Evolutionary conservation across 2,113 vertebrate species (phyloP).

Genomic region (Crypturellus undulatus): DNA sequence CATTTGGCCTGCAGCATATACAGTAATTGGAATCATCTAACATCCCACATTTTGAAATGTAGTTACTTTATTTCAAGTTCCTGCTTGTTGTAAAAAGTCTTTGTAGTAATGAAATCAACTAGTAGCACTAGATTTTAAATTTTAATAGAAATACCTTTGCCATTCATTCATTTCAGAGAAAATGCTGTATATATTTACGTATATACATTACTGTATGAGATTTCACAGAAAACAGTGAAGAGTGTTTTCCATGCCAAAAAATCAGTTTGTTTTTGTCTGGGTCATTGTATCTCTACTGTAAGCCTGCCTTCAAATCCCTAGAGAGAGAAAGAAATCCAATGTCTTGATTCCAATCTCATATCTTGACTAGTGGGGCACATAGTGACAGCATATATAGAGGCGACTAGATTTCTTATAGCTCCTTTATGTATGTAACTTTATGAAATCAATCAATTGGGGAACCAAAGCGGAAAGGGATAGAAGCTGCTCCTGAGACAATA

Average conservation of each 20-base stretch:
- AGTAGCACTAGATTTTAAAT: not conserved
- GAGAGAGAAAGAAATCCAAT: not conserved
- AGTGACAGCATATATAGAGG: not conserved
- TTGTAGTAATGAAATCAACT: not conserved
- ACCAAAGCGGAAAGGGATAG: not conserved
- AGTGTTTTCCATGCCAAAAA: not conserved
- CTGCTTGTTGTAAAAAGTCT: not conserved
- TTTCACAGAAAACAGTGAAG: not conserved
- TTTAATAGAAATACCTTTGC: not conserved
- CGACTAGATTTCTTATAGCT: not conserved
- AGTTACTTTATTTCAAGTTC: not conserved
- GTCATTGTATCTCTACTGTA: not conserved
- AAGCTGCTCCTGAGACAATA: not conserved
- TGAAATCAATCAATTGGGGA: not conserved
- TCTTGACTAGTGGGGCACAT: not conserved
- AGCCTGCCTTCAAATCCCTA: not conserved
- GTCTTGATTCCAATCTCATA: not conserved
- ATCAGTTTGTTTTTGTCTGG: not conserved
- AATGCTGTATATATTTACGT: not conserved
- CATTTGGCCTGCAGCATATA: fast-evolving
- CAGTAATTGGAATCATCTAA: not conserved
- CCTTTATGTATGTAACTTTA: not conserved
- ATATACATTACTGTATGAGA: not conserved
- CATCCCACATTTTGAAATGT: not conserved
- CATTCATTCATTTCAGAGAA: not conserved